Conservation (phyloP, 2,888 invertebrate genomes). For the Cheilosia impressa region DNA sequence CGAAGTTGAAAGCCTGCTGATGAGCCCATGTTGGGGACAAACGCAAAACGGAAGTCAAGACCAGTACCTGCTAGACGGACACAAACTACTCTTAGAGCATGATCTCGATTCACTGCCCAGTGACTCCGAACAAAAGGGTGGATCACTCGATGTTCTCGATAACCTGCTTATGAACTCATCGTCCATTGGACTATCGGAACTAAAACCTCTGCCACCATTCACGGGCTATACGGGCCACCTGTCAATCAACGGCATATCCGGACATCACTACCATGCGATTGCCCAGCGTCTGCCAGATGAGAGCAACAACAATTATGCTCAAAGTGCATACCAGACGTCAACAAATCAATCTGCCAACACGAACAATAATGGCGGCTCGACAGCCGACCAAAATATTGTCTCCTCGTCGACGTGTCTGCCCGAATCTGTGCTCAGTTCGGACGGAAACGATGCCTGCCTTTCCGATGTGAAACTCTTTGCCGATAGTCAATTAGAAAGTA, state of each 20-base stretch:
- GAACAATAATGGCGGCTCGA: constrained; percentile 79
- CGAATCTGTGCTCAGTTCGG: constrained; percentile 85
- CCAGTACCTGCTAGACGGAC: constrained; percentile 85
- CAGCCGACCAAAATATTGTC: constrained; percentile 89
- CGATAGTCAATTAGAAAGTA: constrained; percentile 85
- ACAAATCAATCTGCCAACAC: constrained; percentile 74
- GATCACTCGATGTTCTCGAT: constrained; percentile 88
- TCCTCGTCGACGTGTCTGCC: constrained; percentile 89
- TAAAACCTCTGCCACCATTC: constrained; percentile 94
- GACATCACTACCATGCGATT: constrained; percentile 94
- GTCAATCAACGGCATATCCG: constrained; percentile 94
- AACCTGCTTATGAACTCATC: constrained; percentile 86
- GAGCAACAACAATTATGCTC: constrained; percentile 89
- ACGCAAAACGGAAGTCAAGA: constrained; percentile 84
- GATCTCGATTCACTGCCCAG: constrained; percentile 85
- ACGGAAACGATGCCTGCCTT: constrained; percentile 84
- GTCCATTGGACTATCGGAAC: constrained; percentile 88
- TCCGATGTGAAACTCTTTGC: constrained; percentile 87
- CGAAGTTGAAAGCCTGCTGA: constrained; percentile 89
- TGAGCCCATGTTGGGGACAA: constrained; percentile 89
- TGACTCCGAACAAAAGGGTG: constrained; percentile 83
- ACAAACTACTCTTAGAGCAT: constrained; percentile 85
- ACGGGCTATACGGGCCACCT: constrained; percentile 93
- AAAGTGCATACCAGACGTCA: constrained; percentile 85
- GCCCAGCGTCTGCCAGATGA: constrained; percentile 90